A percentile compares a stretch with the other conserved stretches of the same genome.
Conservation (phyloP, 2,797 vertebrate species). For the Pristis pectinata region DNA sequence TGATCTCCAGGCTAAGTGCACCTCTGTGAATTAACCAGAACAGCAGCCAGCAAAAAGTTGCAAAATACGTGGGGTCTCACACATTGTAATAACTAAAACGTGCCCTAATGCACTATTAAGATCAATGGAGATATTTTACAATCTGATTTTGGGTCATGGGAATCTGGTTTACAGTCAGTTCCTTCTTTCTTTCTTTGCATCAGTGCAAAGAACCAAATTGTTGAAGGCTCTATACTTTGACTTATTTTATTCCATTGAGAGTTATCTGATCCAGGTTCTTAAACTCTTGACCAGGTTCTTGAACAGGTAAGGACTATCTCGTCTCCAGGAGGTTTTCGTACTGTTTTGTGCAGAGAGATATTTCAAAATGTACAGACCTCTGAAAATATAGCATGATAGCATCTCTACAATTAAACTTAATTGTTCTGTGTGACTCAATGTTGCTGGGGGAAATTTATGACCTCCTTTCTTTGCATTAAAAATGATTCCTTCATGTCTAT, state of each 20-base stretch:
- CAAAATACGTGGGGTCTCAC: neutral
- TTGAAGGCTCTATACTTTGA: neutral
- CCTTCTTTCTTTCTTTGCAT: neutral
- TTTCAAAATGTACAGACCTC: conserved; percentile 31
- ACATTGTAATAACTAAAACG: neutral
- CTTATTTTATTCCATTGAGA: neutral
- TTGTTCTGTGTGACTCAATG: neutral
- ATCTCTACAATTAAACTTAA: conserved; percentile 41
- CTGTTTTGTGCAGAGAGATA: neutral
- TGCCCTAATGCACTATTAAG: conserved; percentile 12
- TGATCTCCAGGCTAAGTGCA: neutral
- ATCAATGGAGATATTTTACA: neutral
- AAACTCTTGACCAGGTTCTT: neutral
- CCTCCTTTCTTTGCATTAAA: conserved; percentile 10
- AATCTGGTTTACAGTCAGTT: neutral
- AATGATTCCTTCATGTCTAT: conserved; percentile 34
- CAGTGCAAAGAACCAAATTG: neutral
- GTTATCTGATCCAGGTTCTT: neutral
- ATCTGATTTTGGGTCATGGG: conserved; percentile 31
- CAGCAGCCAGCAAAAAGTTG: neutral
- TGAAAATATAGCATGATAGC: conserved; percentile 41
- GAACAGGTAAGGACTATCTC: neutral
- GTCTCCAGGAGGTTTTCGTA: neutral
- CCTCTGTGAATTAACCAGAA: neutral
- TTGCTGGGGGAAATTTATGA: conserved; percentile 28